Conservation (phyloP, 1,140 invertebrate species). For the Thaumatotibia leucotreta region DNA sequence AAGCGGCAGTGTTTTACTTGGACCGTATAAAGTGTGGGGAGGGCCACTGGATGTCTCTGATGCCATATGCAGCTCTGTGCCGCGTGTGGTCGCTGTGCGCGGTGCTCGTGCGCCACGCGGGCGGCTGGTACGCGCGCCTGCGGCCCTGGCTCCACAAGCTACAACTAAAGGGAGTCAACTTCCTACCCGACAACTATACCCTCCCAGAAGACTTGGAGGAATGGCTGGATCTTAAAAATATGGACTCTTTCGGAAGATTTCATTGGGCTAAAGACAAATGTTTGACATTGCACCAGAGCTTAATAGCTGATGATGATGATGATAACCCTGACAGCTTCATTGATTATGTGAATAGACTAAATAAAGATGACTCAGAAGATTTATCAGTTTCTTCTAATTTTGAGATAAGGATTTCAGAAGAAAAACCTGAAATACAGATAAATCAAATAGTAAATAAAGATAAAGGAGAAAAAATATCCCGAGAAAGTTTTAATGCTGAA, state of each 20-base stretch:
- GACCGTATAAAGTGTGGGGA: slow-evolving; percentile 76
- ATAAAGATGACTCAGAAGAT: slow-evolving; percentile 27
- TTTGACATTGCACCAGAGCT: slow-evolving; percentile 29
- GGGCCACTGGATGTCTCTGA: slow-evolving; percentile 74
- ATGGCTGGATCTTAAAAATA: slow-evolving; percentile 75
- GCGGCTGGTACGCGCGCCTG: slow-evolving; percentile 75
- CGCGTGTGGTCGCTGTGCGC: slow-evolving; percentile 78
- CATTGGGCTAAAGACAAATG: slow-evolving; percentile 49
- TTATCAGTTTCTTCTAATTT: not conserved
- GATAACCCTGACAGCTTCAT: slow-evolving; percentile 50
- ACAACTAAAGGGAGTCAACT: slow-evolving; percentile 66
- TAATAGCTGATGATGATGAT: slow-evolving; percentile 40
- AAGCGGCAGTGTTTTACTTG: slow-evolving; percentile 73
- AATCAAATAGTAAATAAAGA: slow-evolving; percentile 26
- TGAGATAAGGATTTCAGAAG: not conserved
- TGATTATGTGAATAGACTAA: slow-evolving; percentile 51
- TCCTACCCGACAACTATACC: slow-evolving; percentile 68
- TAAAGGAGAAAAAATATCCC: slow-evolving; percentile 27
- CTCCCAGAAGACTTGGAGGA: slow-evolving; percentile 70
- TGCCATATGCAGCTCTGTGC: slow-evolving; percentile 76
- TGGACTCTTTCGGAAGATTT: slow-evolving; percentile 57
- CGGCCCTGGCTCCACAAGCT: slow-evolving; percentile 61
- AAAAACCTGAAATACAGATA: not conserved
- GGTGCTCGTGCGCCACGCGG: slow-evolving; percentile 69
- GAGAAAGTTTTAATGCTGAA: slow-evolving; percentile 33